Conservation (phyloP, 2,888 invertebrate species). For the Pharmacophagus antenor region DNA sequence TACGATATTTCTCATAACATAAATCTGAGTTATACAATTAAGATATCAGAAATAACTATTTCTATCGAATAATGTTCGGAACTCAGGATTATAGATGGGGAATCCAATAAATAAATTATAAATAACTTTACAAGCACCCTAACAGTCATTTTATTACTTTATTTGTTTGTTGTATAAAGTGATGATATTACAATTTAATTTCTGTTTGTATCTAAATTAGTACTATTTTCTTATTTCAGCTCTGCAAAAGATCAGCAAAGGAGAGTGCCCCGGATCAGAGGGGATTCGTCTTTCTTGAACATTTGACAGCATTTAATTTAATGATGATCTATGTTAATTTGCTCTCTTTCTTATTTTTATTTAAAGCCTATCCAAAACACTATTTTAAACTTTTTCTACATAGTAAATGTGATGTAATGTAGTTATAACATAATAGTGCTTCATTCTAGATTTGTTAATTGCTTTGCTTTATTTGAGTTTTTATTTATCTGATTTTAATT, state of each 20-base stretch:
- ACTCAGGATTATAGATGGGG: too few species aligned
- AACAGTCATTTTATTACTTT: not conserved
- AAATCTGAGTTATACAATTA: too few species aligned
- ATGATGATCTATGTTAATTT: not conserved
- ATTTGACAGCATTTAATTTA: not conserved
- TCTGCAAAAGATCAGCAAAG: conserved; percentile 80
- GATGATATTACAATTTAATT: not conserved
- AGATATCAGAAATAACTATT: too few species aligned
- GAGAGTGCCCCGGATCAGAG: conserved; percentile 83
- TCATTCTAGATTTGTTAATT: not conserved
- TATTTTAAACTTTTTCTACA: conserved; percentile 37
- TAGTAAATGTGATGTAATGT: conserved; percentile 54
- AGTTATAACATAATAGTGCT: not conserved
- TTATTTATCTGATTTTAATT: not conserved
- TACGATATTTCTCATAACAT: too few species aligned
- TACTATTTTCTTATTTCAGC: conserved; percentile 67
- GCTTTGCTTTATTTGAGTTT: not conserved
- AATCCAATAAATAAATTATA: too few species aligned
- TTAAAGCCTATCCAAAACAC: conserved; percentile 14
- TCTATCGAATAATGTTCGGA: too few species aligned
- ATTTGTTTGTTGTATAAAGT: too few species aligned
- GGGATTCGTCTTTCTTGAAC: conserved; percentile 82
- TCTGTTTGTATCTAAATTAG: not conserved
- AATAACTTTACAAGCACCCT: not conserved
- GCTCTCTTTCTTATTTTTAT: conserved; percentile 3